Evolutionary conservation across 2,888 invertebrate genomes (phyloP), one percentile per base, ranked within the genome.

Genomic region (Tiphia femorata): DNA sequence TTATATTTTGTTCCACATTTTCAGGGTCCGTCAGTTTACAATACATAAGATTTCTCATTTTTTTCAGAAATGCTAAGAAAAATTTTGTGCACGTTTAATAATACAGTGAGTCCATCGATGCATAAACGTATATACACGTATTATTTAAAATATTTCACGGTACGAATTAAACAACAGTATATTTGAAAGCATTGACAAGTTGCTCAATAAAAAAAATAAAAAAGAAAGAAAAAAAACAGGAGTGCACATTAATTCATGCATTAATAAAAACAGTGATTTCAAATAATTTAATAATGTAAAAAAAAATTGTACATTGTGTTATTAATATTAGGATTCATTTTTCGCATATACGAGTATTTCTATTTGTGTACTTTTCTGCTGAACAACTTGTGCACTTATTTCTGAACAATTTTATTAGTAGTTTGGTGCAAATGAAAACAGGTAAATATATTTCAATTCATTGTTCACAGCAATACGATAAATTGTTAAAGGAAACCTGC

Each of bases 111-210:
- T n/a, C 21, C 12, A 20, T 52, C 30, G 44, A 46, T 60, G 49
- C 21, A 49, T 53, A 57, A 27, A 55, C 35, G 48, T 60, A 35
- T 47, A 58, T 40, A 52, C 8, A 8, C 58, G 51, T 49, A 49
- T 59, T 25, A 23, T 46, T 41, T 23, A 12, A 12, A 2, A 12
- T 29, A 53, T 52, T 55, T 41, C 16, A 47, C 30, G 47, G 33
- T 51, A 54, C 55, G 47, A 51, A 57, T 57, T 64, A 20, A 41
- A 50, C 46, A 49, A 48, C 30, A 49, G 49, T 21, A 37, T 33
- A 40, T 55, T n/a, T n/a, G n/a, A n/a, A 52, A 51, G 25, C 38
- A 42, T 52, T 29, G 41, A 56, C 54, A 53, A 62, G 62, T 66
- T 62, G 49, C 47, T 62, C 58, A 44, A 23, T 65, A 62, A 50